A percentile compares a stretch with the other conserved stretches of the same genome.
These are phyloP conservation scores for Trichomalopsis sarcophagae DNA, from an alignment of 1,140 invertebrate genomes.

Conservation along the genomic window DNA sequence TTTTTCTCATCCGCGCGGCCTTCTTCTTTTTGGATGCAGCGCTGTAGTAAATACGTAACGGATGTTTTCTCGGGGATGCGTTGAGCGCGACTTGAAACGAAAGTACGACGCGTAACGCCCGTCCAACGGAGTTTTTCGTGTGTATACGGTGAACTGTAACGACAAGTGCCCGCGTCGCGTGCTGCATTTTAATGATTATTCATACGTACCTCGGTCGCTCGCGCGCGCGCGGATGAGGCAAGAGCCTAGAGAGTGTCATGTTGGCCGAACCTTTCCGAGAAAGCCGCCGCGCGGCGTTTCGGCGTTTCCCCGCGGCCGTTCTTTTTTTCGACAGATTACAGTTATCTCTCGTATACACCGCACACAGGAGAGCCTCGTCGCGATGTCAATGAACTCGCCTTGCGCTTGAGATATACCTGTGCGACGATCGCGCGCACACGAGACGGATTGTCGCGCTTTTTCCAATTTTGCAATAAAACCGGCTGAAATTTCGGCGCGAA, in stretches of 20 bases:
- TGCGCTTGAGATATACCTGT: neutral
- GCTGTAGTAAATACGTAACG: neutral
- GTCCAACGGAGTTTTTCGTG: neutral
- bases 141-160: neutral
- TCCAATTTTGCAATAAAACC: neutral
- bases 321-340: conserved; percentile 69
- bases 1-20: neutral
- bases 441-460: neutral
- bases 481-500: neutral
- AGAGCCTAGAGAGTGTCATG: neutral
- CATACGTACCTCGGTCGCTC: neutral
- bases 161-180: neutral
- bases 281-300: conserved; percentile 17
- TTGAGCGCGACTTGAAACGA: neutral
- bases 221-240: neutral
- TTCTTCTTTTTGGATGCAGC: neutral
- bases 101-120: neutral
- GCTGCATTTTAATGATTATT: conserved; percentile 28
- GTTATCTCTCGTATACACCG: conserved; percentile 64
- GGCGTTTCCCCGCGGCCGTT: conserved; percentile 51
- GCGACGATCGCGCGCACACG: too few relatives aligned
- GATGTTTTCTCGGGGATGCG: neutral
- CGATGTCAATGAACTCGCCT: conserved; percentile 69
- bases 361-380: neutral
- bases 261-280: conserved; percentile 11